Base-by-base conservation (phyloP, 2,113 vertebrate genomes). In the Oriolus oriolus region DNA sequence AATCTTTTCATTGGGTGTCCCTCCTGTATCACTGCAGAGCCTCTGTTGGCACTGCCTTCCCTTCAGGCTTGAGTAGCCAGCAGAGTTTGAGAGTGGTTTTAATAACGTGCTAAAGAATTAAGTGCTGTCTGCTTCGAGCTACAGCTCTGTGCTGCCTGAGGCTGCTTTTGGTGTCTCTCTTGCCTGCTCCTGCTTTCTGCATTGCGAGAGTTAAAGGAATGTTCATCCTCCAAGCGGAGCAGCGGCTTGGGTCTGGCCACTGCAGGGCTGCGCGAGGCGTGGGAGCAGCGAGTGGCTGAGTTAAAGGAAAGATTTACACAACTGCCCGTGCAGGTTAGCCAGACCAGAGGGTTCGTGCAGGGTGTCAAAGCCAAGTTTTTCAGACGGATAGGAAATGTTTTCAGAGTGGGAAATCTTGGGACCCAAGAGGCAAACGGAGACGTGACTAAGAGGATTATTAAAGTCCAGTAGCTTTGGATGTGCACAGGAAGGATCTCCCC, bases 261-360 rank as follows among this genome's bases (percentile, higher is more conserved):
- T n/a, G 7, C 78, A 16, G 75, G 28, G 1, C 12, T 0, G 6
- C 31, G 49, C 1, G 1, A 60, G 31, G 59, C 3, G 3, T 87
- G 65, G 70, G 95, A 82, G 82, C 61, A 33, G 65, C 1, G 1
- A n/a, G 70, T n/a, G 49, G 70, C 89, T 20, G 66, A 44, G 73
- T 6, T 13, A 6, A 17, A 78, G 88, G 82, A 85, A 93, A 85
- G 65, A 68, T 7, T 84, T 10, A 54, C 69, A 23, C 30, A 47
- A 9, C 77, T 70, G 89, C 69, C 64, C 0, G 0, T 35, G 68
- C 60, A 66, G 64, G 50, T 64, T 73, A 6, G 61, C 81, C 90
- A 77, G 87, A 14, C 7, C 37, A 11, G 53, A 44, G 75, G 16
- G 54, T 3, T 18, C 21, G 35, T 2, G 50, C 2, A n/a, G 18